Evolutionary conservation across 2,888 invertebrate species (phyloP).

Genomic region (Aphidius colemani): DNA sequence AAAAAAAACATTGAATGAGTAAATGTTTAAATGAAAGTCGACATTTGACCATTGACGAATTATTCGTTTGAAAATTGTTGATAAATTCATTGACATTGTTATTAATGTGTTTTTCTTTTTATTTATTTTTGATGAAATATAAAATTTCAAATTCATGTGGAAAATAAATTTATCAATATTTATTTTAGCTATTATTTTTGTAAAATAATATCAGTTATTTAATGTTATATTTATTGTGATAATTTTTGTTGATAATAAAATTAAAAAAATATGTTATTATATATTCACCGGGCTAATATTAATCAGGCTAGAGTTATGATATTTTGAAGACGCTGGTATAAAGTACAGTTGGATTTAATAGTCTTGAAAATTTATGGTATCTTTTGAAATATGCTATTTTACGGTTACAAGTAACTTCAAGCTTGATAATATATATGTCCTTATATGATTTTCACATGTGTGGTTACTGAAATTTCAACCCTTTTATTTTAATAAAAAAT

Average conservation of each 20-base stretch:
- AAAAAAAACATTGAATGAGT: constrained; percentile 6
- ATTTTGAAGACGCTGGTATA: background rate
- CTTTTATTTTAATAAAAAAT: too few species aligned
- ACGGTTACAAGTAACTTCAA: constrained; percentile 11
- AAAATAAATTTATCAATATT: too few species aligned
- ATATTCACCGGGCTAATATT: background rate
- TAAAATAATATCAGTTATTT: constrained; percentile 9
- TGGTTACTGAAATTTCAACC: too few species aligned
- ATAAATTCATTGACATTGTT: constrained; percentile 4
- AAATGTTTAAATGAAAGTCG: constrained; percentile 8
- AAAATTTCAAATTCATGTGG: background rate
- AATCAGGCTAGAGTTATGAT: constrained; percentile 3
- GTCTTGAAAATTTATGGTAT: constrained; percentile 5
- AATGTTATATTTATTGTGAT: constrained; percentile 12
- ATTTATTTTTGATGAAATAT: constrained; percentile 7
- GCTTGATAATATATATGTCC: constrained; percentile 13
- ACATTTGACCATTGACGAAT: constrained; percentile 11
- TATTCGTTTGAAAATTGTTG: constrained; percentile 6
- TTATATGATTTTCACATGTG: constrained; percentile 1
- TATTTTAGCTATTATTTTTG: background rate
- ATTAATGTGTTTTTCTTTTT: constrained; percentile 4
- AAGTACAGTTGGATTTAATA: constrained; percentile 12
- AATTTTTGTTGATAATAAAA: background rate
- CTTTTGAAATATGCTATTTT: constrained; percentile 26
- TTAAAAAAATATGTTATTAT: background rate